Evolutionary conservation across 2,888 invertebrate species (phyloP).

Genomic region (Caenorhabditis zanzibari): DNA sequence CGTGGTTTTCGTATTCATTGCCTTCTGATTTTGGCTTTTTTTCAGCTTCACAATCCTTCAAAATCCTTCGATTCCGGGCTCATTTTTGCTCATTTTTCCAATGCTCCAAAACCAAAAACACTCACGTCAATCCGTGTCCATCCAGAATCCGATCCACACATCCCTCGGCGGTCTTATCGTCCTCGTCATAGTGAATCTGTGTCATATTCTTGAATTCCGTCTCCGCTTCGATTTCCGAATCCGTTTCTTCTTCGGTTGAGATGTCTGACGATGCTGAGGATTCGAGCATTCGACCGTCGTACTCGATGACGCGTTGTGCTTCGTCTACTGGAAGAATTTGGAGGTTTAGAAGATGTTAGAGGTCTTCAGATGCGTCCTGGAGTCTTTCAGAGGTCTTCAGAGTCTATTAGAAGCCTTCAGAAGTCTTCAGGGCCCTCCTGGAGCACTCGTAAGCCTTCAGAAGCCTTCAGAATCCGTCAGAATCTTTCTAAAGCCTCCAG

Average conservation of each 20-base stretch:
- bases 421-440: too few relatives aligned
- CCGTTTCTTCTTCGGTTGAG: conserved; percentile 3
- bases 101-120: background rate
- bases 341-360: background rate
- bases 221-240: background rate
- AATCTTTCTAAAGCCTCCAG: too few relatives aligned
- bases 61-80: background rate
- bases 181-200: background rate
- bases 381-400: too few relatives aligned
- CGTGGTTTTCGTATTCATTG: too few relatives aligned
- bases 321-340: conserved; percentile 36
- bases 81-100: background rate
- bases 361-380: too few relatives aligned
- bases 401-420: too few relatives aligned
- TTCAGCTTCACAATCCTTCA: background rate
- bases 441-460: too few relatives aligned
- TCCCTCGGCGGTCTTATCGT: conserved; percentile 32
- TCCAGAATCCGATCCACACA: conserved; percentile 29
- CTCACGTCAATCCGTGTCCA: conserved; percentile 40
- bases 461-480: too few relatives aligned
- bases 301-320: conserved; percentile 2
- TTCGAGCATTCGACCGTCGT: conserved; percentile 5
- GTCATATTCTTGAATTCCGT: conserved; percentile 6
- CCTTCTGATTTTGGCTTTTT: too few relatives aligned
- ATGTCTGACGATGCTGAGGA: conserved; percentile 24